Evolutionary conservation across 2,888 invertebrate genomes (phyloP).

Genomic region (Temnothorax ravouxi): DNA sequence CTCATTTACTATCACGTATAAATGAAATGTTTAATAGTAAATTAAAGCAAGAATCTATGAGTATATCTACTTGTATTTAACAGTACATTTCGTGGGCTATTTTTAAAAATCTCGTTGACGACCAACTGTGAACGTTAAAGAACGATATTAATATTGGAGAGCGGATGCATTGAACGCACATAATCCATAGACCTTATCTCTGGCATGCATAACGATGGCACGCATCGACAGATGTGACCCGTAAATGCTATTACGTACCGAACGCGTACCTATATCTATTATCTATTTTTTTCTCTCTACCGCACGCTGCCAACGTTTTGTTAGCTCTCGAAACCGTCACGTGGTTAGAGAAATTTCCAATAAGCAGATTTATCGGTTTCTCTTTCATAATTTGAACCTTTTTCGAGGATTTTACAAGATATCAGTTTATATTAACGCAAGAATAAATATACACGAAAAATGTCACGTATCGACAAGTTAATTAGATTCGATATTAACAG

Average conservation of each 20-base stretch:
- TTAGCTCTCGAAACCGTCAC: conserved; percentile 14
- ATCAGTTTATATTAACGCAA: background rate
- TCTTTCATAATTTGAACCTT: background rate
- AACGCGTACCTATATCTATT: conserved; percentile 42
- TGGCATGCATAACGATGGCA: conserved; percentile 15
- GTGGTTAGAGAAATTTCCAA: conserved; percentile 6
- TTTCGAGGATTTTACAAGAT: background rate
- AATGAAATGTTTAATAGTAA: background rate
- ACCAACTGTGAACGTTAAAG: too few relatives aligned
- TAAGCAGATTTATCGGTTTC: background rate
- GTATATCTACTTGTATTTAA: background rate
- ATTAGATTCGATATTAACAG: background rate
- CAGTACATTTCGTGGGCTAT: too few relatives aligned
- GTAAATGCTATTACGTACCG: conserved; percentile 61
- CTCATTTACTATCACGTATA: background rate
- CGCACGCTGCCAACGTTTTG: conserved; percentile 25
- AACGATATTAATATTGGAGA: too few relatives aligned
- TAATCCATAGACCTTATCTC: too few relatives aligned
- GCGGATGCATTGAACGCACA: too few relatives aligned
- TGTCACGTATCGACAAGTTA: background rate
- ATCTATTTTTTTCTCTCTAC: conserved; percentile 40
- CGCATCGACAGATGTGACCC: conserved; percentile 66
- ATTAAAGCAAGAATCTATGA: background rate
- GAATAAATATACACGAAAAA: background rate
- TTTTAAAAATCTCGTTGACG: too few relatives aligned